Percentiles rank a stretch among this genome's conserved stretches.
Conservation (phyloP, 2,797 vertebrate genomes). For the Syndactyla subalaris region DNA sequence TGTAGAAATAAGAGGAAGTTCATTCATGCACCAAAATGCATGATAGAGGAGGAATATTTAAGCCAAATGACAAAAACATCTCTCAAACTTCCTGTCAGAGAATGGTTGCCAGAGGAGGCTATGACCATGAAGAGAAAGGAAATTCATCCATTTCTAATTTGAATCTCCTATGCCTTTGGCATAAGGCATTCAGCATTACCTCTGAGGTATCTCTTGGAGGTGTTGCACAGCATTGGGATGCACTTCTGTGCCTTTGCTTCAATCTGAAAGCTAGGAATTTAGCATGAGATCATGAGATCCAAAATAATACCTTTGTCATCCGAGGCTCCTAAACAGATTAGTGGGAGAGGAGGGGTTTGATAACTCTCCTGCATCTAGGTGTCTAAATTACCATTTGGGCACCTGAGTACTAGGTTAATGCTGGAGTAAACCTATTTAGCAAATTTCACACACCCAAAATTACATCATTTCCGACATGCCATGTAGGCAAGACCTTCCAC, state of each 20-base stretch:
- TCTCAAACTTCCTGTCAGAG: neutral
- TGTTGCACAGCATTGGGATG: neutral
- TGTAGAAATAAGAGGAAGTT: neutral
- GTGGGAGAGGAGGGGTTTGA: neutral
- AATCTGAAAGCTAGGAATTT: neutral
- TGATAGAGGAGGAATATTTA: neutral
- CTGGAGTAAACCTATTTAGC: neutral
- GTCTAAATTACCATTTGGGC: neutral
- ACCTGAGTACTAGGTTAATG: neutral
- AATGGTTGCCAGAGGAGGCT: neutral
- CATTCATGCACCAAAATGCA: neutral
- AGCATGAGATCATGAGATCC: neutral
- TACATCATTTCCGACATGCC: neutral
- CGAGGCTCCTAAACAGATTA: neutral
- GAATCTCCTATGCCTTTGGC: neutral
- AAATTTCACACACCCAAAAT: slow-evolving; percentile 1
- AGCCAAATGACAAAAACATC: neutral
- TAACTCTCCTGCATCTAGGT: neutral
- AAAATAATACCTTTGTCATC: neutral
- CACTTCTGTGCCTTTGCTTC: neutral
- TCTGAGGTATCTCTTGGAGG: neutral
- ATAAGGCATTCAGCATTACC: neutral
- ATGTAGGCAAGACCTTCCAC: neutral
- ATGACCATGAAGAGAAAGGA: neutral
- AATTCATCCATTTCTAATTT: neutral